These are phyloP conservation scores for Heliothis peltigera DNA, from an alignment of 2,888 invertebrate species.

Conservation along the genomic window DNA sequence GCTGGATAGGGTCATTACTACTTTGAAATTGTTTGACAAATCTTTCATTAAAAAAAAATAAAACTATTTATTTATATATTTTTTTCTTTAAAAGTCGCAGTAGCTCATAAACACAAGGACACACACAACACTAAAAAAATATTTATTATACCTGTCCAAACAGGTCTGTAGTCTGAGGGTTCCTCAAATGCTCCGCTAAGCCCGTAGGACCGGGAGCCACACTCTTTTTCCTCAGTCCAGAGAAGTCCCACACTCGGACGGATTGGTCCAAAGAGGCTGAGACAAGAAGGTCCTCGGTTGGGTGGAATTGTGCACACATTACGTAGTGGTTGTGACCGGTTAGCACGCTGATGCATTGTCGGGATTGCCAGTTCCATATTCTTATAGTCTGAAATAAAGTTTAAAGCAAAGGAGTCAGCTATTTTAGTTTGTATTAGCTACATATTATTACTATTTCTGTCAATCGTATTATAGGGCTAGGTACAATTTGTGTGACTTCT, in stretches of 20 bases:
- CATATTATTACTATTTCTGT: too few species aligned
- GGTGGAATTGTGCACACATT: constrained; percentile 99
- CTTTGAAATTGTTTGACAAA: too few species aligned
- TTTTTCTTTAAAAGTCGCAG: too few species aligned
- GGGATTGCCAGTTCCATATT: constrained; percentile 99
- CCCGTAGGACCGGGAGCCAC: constrained; percentile 98
- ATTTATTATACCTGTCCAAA: constrained; percentile 93
- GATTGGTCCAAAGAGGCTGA: constrained; percentile 99
- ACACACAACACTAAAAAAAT: constrained; percentile 39
- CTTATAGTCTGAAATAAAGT: constrained; percentile 96
- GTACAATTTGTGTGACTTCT: too few species aligned
- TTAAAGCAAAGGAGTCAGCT: too few species aligned
- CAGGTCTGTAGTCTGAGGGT: constrained; percentile 96
- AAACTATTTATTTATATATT: too few species aligned
- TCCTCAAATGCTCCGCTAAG: constrained; percentile 95
- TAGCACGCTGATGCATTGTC: constrained; percentile 97
- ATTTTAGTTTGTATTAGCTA: too few species aligned
- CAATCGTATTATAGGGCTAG: too few species aligned
- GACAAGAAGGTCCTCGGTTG: constrained; percentile 98
- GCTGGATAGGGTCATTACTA: too few species aligned
- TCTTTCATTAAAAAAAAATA: too few species aligned
- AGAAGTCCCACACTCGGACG: constrained; percentile 99
- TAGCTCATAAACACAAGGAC: constrained; percentile 21
- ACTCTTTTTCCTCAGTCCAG: constrained; percentile 98
- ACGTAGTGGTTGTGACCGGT: constrained; percentile 99